A percentile compares a stretch with the other conserved stretches of the same genome.
Evolutionary conservation across 2,888 invertebrate genomes (phyloP).

Genomic region (Clivina fossor): DNA sequence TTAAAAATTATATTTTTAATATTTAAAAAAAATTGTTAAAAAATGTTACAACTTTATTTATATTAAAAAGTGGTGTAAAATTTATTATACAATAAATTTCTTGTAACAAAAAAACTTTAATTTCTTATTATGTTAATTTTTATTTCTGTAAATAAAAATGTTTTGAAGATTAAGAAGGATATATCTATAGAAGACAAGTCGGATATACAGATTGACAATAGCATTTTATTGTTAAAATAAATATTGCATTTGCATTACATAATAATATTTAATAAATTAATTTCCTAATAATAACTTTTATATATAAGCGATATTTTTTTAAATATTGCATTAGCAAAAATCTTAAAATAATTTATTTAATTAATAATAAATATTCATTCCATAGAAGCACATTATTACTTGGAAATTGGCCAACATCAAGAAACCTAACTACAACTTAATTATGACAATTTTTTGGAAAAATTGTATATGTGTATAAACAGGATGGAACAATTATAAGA

Average conservation of each 20-base stretch:
- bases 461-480: too few relatives aligned
- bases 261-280: conserved; percentile 29
- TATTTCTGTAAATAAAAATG: conserved; percentile 17
- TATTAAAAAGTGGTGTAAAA: not conserved
- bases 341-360: conserved; percentile 20
- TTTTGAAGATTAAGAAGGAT: conserved; percentile 23
- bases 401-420: conserved; percentile 33
- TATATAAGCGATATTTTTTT: conserved; percentile 26
- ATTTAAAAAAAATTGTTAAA: too few relatives aligned
- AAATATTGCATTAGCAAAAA: conserved; percentile 25
- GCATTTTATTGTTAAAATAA: conserved; percentile 33
- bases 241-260: conserved; percentile 33
- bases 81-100: not conserved
- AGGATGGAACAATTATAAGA: conserved; percentile 23
- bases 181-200: conserved; percentile 30
- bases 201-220: conserved; percentile 28
- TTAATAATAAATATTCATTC: conserved; percentile 32
- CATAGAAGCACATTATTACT: conserved; percentile 34
- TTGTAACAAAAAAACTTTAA: not conserved
- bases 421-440: conserved; percentile 27
- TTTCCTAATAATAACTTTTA: conserved; percentile 28
- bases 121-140: conserved; percentile 5
- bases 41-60: conserved; percentile 1
- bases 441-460: conserved; percentile 23
- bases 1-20: too few relatives aligned